Evolutionary conservation across 2,113 vertebrate genomes (phyloP).

Genomic region (Labeo catla): DNA sequence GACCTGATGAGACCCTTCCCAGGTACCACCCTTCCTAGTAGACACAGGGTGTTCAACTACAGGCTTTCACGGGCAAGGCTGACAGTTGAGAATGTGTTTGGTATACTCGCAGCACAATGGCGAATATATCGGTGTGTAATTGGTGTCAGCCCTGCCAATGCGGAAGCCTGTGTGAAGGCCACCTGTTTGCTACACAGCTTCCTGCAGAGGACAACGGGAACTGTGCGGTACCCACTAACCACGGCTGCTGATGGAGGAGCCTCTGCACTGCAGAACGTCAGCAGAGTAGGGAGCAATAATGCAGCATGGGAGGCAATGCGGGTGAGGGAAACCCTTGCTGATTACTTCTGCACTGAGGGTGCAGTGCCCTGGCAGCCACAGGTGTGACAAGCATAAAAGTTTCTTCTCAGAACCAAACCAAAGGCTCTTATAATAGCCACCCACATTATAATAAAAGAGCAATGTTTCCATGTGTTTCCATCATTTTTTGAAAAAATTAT

Average conservation of each 20-base stretch:
- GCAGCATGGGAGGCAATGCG: background rate
- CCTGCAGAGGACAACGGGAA: background rate
- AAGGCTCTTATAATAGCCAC: no score
- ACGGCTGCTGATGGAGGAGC: background rate
- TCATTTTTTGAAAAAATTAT: no score
- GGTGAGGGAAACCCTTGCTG: background rate
- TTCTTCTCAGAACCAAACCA: no score
- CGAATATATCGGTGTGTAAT: no score
- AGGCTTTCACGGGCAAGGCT: background rate
- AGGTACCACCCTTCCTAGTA: background rate
- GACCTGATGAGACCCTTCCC: background rate
- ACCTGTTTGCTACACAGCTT: background rate
- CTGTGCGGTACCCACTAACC: background rate
- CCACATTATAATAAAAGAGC: no score
- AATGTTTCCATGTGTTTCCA: no score
- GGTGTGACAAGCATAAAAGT: no score
- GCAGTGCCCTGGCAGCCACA: background rate
- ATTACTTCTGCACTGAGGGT: background rate
- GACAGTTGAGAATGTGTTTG: no score
- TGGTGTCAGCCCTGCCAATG: background rate
- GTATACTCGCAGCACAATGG: no score
- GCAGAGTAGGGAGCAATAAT: conserved; percentile 20
- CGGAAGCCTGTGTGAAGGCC: no score
- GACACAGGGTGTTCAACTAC: background rate
- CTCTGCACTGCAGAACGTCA: no score